A percentile compares a stretch with the other conserved stretches of the same genome.
phyloP scores from a whole-genome alignment of 1,140 invertebrate species.

The Lepidostoma basale region DNA sequence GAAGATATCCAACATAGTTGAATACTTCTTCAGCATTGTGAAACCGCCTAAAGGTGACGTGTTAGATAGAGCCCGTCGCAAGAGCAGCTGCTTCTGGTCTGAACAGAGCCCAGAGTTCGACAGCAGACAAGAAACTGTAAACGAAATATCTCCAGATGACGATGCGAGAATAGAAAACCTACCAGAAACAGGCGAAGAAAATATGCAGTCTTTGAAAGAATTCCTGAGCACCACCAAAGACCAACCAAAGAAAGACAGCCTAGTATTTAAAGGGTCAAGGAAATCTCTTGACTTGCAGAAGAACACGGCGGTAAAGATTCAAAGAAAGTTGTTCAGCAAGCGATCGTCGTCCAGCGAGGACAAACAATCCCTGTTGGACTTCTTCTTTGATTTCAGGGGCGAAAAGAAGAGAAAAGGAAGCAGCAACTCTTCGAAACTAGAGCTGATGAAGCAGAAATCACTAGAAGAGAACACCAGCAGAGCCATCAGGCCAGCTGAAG shows the following conservation, averaged over 20 bases:
- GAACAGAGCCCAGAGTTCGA: slow-evolving; percentile 53
- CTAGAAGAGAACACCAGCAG: slow-evolving; percentile 35
- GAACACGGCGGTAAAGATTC: slow-evolving; percentile 36
- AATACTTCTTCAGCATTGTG: slow-evolving; percentile 58
- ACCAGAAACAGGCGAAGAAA: background rate
- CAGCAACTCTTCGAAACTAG: slow-evolving; percentile 7
- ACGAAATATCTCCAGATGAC: slow-evolving; percentile 51
- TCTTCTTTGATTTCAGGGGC: slow-evolving; percentile 29
- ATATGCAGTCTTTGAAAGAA: slow-evolving; percentile 13
- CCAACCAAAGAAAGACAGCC: background rate
- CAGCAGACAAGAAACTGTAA: slow-evolving; percentile 48
- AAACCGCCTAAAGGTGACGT: slow-evolving; percentile 56
- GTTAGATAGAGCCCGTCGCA: slow-evolving; percentile 50
- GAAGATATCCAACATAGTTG: slow-evolving; percentile 57
- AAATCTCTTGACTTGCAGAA: slow-evolving; percentile 16
- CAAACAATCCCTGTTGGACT: slow-evolving; percentile 38
- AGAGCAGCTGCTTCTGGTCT: slow-evolving; percentile 57
- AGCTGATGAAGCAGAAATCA: slow-evolving; percentile 34
- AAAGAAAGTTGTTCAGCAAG: slow-evolving; percentile 40
- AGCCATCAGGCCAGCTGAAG: background rate
- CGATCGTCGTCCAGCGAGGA: slow-evolving; percentile 37
- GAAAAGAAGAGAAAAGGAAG: slow-evolving; percentile 32
- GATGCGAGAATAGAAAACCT: slow-evolving; percentile 48
- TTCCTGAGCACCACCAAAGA: background rate
- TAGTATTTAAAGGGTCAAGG: background rate